Evolutionary conservation across 2,888 invertebrate genomes (phyloP).

Genomic region (Drosophila lutescens): DNA sequence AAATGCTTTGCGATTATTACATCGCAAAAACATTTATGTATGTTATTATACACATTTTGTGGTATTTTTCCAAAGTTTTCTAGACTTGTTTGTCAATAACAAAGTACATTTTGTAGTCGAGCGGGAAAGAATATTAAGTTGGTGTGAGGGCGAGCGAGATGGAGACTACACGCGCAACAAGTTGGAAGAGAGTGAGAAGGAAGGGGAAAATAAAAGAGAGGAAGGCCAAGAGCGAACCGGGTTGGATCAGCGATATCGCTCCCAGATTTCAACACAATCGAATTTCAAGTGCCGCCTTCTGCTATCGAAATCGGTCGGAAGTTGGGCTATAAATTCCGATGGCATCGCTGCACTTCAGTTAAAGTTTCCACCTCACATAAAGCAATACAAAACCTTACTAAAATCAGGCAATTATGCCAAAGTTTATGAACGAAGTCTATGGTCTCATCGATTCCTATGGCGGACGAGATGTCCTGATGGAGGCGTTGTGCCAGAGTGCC

Average conservation of each 20-base stretch:
- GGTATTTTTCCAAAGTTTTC: slow-evolving; percentile 44
- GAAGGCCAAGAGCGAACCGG: slow-evolving; percentile 2
- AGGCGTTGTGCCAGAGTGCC: slow-evolving; percentile 90
- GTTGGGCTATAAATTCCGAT: not conserved
- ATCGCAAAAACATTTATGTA: not conserved
- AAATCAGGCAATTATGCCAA: not conserved
- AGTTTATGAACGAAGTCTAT: slow-evolving; percentile 5
- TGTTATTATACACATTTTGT: slow-evolving; percentile 11
- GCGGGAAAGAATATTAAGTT: not conserved
- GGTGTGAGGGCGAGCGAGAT: not conserved
- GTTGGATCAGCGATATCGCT: not conserved
- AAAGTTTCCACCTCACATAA: not conserved
- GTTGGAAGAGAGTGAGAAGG: not conserved
- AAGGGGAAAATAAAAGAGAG: not conserved
- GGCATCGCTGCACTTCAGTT: too few species aligned
- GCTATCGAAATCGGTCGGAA: not conserved
- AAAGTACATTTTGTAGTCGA: slow-evolving; percentile 1
- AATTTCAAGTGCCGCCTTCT: not conserved
- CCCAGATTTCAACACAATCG: not conserved
- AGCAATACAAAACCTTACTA: not conserved
- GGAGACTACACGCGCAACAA: not conserved
- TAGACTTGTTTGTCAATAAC: slow-evolving; percentile 24
- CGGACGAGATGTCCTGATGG: slow-evolving; percentile 85
- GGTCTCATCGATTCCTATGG: slow-evolving; percentile 21
- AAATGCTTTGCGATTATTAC: not conserved